A percentile compares a stretch with the other conserved stretches of the same genome.
Evolutionary conservation across 2,797 vertebrate genomes (phyloP).

Genomic region (Sciaenops ocellatus): DNA sequence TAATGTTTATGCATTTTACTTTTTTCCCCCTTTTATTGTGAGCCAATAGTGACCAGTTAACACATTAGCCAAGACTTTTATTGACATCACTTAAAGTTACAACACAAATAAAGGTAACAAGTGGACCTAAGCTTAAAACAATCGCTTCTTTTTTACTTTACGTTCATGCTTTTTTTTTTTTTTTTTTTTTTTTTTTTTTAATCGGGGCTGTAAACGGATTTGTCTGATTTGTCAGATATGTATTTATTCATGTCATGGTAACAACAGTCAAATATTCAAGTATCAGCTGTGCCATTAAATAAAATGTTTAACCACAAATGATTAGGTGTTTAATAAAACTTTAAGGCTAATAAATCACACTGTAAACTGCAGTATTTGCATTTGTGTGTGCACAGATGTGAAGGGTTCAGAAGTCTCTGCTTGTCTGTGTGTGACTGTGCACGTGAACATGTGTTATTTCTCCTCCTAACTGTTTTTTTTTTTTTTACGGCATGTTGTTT

Average conservation of each 20-base stretch:
- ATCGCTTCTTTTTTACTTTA: constrained; percentile 22
- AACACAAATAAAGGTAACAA: constrained; percentile 37
- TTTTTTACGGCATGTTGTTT: constrained; percentile 48
- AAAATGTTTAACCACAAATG: constrained; percentile 35
- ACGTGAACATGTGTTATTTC: constrained; percentile 53
- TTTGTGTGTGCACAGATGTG: constrained; percentile 15
- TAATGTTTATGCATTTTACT: constrained; percentile 66
- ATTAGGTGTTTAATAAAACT: constrained; percentile 54
- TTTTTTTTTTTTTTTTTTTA: not conserved
- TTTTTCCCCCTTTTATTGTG: constrained; percentile 21
- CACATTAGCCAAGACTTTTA: constrained; percentile 49
- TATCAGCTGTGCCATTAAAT: constrained; percentile 24
- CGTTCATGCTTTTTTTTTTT: constrained; percentile 4
- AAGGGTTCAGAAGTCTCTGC: constrained; percentile 38
- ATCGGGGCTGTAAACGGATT: constrained; percentile 23
- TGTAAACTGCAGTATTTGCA: constrained; percentile 11
- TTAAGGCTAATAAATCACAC: constrained; percentile 30
- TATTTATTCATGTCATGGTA: constrained; percentile 55
- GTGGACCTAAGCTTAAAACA: constrained; percentile 4
- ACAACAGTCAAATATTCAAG: constrained; percentile 46
- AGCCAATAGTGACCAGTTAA: constrained; percentile 54
- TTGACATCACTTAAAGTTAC: constrained; percentile 27
- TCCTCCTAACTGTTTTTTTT: constrained; percentile 24
- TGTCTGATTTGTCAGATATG: not conserved
- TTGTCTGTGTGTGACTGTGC: constrained; percentile 31